Evolutionary conservation across 2,797 vertebrate genomes (phyloP), one percentile per base, ranked within the genome.

Genomic region (Decapterus maruadsi): DNA sequence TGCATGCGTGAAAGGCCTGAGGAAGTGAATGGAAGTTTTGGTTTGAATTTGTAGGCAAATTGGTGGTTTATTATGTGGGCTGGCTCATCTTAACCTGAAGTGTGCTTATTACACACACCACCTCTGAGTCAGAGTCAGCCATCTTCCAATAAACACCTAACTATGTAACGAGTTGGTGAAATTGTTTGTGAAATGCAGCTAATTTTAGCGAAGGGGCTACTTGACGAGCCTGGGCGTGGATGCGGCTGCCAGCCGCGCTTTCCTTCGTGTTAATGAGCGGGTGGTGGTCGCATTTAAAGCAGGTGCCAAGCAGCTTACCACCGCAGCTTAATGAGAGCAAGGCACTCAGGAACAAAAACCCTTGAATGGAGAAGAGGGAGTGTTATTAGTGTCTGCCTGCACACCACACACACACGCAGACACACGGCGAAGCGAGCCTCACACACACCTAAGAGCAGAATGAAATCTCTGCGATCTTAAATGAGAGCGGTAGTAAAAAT

Each of bases 151-250:
- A 94, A 95, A 95, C 92, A 93, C 93, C 91, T 90, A 83, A 89
- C 88, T 89, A 83, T 72, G 82, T 92, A 94, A 93, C 90, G 87
- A 92, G 85, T 92, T 90, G 80, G 89, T 87, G 92, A 95, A 95
- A 94, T 93, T 92, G 92, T 94, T 95, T 94, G 93, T 93, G 91
- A 94, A 95, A 95, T 78, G 90, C 74, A 87, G 91, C 90, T 95
- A 93, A 95, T 95, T 95, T 92, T 88, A 71, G 88, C 73, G 22
- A 76, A 75, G 85, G 81, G 90, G 88, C 79, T 78, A 59, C 86
- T 89, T 92, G 93, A 92, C 83, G 81, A 90, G 91, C 68, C 82
- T 74, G 90, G 90, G 91, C 85, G 84, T 89, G 83, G 92, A 92
- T 20, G 80, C 72, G 66, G 88, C 91, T 93, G 91, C 90, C 92